Evolutionary conservation across 2,888 invertebrate species (phyloP), one percentile per base, ranked within the genome.

Genomic region (Drosophila macrospina): DNA sequence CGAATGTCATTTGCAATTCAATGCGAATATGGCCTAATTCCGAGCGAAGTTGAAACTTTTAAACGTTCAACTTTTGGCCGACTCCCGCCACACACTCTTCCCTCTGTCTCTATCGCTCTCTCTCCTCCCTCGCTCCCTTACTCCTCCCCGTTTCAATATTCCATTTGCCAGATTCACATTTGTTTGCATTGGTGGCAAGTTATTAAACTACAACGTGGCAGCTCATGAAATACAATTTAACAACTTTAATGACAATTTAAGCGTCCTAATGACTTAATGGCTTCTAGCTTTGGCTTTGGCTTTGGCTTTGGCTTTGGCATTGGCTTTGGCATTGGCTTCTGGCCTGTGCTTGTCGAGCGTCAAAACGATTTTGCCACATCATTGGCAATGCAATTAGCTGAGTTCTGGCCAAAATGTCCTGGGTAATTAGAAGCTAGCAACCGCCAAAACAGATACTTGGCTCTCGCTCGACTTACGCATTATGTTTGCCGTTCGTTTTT

Each of bases 311-410:
- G 48, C 26, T 26, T 26, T 26, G 26, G 5, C 26, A 26, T 6
- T 16, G 39, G 39, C 20, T 54, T 30, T n/a, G n/a, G n/a, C n/a
- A n/a, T n/a, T 20, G 20, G 20, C 20, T 28, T 1, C 28, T 28
- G 32, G 15, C 47, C 44, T 20, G 42, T 44, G 37, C 55, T 16
- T 42, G 54, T 64, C 7, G 39, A 62, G 66, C 62, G 76, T 78
- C 73, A 86, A 69, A 80, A 82, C 70, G 69, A 77, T 83, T 87
- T 69, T 79, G 83, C 87, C 85, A 77, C 83, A 87, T 83, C 83
- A 83, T 82, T 85, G 87, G 60, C 82, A 69, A 63, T 75, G 87
- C 87, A 83, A 87, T 83, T 83, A 83, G 77, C 87, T 83, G 57
- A 32, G 41, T 41, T 30, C 41, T 41, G 57, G 45, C 59, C 48